A percentile compares a stretch with the other conserved stretches of the same genome.
Evolutionary conservation across 2,888 invertebrate species (phyloP).

Genomic region (Schizaphis graminum): DNA sequence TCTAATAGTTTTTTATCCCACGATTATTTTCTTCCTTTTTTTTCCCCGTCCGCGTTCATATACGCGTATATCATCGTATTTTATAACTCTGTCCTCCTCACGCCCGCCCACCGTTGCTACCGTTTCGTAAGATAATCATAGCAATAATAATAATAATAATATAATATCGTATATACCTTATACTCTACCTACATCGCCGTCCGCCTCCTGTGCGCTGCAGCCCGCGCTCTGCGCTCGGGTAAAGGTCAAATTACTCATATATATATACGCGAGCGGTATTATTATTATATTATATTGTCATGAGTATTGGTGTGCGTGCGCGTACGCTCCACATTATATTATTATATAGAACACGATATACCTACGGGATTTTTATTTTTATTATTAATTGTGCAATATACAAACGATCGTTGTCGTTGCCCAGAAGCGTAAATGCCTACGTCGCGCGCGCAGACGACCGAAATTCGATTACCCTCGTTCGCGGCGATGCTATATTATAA

Average conservation of each 20-base stretch:
- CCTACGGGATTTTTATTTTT: slow-evolving; percentile 7
- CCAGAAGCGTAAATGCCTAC: not conserved
- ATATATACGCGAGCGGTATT: not conserved
- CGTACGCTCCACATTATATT: not conserved
- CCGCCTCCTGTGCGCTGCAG: not conserved
- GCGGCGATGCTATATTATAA: not conserved
- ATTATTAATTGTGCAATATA: slow-evolving; percentile 38
- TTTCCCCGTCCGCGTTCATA: not conserved
- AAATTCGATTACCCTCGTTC: slow-evolving; percentile 29
- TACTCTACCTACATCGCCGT: not conserved
- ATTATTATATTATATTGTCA: slow-evolving; percentile 27
- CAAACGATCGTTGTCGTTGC: not conserved
- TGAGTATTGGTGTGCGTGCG: not conserved
- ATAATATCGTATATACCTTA: not conserved
- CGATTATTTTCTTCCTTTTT: slow-evolving; percentile 44
- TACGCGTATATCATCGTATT: not conserved
- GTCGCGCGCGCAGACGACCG: not conserved
- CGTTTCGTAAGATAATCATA: slow-evolving; percentile 31
- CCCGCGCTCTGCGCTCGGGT: not conserved
- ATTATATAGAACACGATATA: slow-evolving; percentile 20
- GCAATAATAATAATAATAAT: not conserved
- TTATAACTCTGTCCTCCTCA: not conserved
- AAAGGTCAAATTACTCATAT: slow-evolving; percentile 49
- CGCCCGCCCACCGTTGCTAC: not conserved
- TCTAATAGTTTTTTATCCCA: slow-evolving; percentile 63